Base-by-base conservation (phyloP, 2,113 vertebrate species). In the Pagrus major region DNA sequence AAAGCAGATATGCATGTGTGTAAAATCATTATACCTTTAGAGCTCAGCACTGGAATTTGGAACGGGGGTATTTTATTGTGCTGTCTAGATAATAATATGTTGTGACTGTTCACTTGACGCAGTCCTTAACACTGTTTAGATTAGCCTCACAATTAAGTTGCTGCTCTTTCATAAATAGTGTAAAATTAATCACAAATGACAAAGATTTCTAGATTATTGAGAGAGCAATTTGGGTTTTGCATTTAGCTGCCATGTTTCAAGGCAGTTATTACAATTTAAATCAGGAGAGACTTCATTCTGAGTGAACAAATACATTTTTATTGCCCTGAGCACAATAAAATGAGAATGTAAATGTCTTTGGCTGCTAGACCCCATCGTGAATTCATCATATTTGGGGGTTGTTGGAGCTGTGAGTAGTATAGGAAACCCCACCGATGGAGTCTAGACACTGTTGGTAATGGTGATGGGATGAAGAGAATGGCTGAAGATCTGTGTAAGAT, bases 1-100 rank as follows among this genome's bases (percentile, higher is more conserved):
- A 78, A 67, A 67, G 52, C 74, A 23, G 16, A 46, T 20, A 37
- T 46, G 25, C 23, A 59, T 51, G 54, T 37, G 41, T 74, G 65
- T 76, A 84, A 83, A 86, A 90, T 81, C 59, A 85, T 80, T 77
- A 25, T 23, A 85, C 79, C 75, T 85, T 46, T 60, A 61, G 68
- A 75, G 47, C 61, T 3, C 27, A 63, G 55, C 27, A 23, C 16
- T 16, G 61, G 49, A 49, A 58, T 47, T 55, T 49, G 41, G 59
- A 69, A 52, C 31, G 9, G 37, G 42, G 68, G 65, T 64, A 49
- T 35, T 86, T 78, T 60, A n/a, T 73, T 60, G 21, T 39, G 20
- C 37, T 46, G 41, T 76, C 21, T 61, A 56, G 29, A 71, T 58
- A 29, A 18, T 73, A 52, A 85, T 44, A 75, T 63, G 58, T 70